phyloP scores from a whole-genome alignment of 2,113 vertebrate genomes.

The Eurystomus gularis region DNA sequence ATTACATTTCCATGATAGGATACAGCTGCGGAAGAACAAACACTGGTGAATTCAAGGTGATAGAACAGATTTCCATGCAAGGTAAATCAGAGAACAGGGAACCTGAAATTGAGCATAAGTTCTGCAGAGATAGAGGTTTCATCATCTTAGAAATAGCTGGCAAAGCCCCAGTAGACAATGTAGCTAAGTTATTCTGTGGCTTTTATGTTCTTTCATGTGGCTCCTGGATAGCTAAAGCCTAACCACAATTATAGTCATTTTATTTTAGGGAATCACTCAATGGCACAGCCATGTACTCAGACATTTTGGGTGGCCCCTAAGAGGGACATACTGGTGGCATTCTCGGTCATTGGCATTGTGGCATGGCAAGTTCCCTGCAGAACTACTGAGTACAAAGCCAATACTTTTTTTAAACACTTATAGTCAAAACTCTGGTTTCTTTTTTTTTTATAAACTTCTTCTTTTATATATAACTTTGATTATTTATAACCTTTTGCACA shows the following conservation, averaged over 20 bases:
- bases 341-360: neutral
- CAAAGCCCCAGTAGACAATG: conserved; percentile 44
- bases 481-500: neutral
- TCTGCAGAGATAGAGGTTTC: conserved; percentile 52
- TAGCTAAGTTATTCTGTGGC: conserved; percentile 65
- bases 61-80: neutral
- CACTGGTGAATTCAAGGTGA: conserved; percentile 16
- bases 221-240: conserved; percentile 46
- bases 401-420: neutral
- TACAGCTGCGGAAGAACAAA: neutral
- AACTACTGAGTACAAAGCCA: neutral
- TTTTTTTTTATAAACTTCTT: neutral
- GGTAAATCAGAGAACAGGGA: neutral
- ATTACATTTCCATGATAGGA: neutral
- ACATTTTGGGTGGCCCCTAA: conserved; percentile 65
- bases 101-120: neutral
- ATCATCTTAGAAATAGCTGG: conserved; percentile 60
- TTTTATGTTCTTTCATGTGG: conserved; percentile 65
- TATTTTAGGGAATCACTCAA: conserved; percentile 66
- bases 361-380: conserved; percentile 30
- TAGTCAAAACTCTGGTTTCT: neutral
- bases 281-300: conserved; percentile 15
- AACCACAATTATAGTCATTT: conserved; percentile 64
- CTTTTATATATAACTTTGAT: neutral
- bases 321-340: conserved; percentile 21